Percentiles rank a stretch among this genome's conserved stretches.
phyloP scores from a whole-genome alignment of 2,888 invertebrate species.

The Harpalus rubripes region DNA sequence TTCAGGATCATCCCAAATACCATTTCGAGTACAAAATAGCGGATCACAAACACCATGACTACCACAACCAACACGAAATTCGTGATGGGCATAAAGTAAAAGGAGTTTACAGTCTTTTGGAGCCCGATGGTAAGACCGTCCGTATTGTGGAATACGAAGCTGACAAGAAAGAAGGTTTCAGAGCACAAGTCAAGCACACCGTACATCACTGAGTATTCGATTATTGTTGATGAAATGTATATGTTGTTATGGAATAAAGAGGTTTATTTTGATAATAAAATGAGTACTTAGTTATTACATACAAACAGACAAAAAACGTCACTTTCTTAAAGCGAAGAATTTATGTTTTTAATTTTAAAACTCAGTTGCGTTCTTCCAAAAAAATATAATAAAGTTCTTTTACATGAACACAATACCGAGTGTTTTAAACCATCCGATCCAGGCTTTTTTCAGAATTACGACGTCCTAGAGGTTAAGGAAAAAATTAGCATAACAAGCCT shows the following conservation, averaged over 20 bases:
- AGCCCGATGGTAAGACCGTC: conserved; percentile 75
- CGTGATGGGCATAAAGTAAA: conserved; percentile 75
- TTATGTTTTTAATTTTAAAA: too few species aligned
- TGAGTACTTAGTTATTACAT: too few species aligned
- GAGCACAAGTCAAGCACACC: conserved; percentile 74
- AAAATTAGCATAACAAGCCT: too few species aligned
- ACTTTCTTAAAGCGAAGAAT: too few species aligned
- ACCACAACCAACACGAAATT: conserved; percentile 74
- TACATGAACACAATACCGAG: too few species aligned
- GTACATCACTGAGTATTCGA: conserved; percentile 71
- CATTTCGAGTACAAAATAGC: conserved; percentile 74
- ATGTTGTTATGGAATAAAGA: conserved; percentile 56
- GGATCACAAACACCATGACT: conserved; percentile 74
- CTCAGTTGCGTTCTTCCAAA: too few species aligned
- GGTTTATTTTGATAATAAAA: conserved; percentile 21
- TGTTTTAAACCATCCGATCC: too few species aligned
- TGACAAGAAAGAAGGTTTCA: conserved; percentile 74
- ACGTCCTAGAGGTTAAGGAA: too few species aligned
- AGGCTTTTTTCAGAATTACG: too few species aligned
- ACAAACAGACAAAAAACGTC: too few species aligned
- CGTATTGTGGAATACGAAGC: conserved; percentile 74
- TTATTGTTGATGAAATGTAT: conserved; percentile 53
- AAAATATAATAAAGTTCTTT: too few species aligned
- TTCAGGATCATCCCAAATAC: conserved; percentile 74
- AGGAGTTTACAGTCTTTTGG: conserved; percentile 74